Evolutionary conservation across 2,888 invertebrate species (phyloP).

Genomic region (Ichneumoninae sp.): DNA sequence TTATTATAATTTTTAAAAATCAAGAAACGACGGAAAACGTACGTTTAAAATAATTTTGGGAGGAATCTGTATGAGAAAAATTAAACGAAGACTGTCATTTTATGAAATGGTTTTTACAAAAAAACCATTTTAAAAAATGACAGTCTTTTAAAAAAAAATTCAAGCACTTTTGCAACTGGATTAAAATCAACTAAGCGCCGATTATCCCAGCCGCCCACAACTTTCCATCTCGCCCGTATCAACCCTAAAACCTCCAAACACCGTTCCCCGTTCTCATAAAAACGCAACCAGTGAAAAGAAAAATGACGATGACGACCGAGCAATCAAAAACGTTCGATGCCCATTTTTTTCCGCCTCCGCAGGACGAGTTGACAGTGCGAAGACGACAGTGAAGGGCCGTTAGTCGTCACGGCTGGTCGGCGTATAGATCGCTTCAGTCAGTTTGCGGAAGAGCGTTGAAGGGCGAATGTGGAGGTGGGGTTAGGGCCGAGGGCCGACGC

Average conservation of each 20-base stretch:
- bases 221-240: not conserved
- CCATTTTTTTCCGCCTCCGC: conserved; percentile 20
- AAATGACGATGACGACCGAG: not conserved
- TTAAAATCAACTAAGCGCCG: not conserved
- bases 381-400: conserved; percentile 18
- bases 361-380: conserved; percentile 48
- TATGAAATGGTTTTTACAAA: not conserved
- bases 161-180: not conserved
- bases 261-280: not conserved
- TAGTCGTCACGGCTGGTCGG: conserved; percentile 49
- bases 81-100: no score
- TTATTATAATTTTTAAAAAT: no score
- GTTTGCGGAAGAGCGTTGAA: conserved; percentile 52
- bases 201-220: not conserved
- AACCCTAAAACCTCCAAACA: not conserved
- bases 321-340: not conserved
- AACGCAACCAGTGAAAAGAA: not conserved
- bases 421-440: conserved; percentile 51
- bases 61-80: no score
- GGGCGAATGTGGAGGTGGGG: conserved; percentile 22
- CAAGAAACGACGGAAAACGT: no score
- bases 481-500: conserved; percentile 70
- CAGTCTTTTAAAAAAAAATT: no score
- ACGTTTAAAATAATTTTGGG: no score
- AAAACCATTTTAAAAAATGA: no score